Conservation (phyloP, 2,113 vertebrate genomes). For the Danio rerio region DNA sequence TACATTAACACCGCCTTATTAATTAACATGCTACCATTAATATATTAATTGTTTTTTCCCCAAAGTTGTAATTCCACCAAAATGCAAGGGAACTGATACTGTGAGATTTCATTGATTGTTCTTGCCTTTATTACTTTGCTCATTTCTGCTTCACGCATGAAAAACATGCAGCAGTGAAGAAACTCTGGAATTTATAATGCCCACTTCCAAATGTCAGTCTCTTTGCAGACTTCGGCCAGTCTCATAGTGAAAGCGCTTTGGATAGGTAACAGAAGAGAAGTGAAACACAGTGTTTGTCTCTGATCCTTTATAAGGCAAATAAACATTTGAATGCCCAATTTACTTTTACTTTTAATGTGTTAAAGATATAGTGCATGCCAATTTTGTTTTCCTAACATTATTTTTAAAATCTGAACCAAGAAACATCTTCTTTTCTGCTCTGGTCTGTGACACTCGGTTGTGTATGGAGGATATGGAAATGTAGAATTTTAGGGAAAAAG, state of each 20-base stretch:
- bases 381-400: neutral
- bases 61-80: too few relatives aligned
- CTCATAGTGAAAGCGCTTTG: constrained; percentile 19
- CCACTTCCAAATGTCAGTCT: constrained; percentile 20
- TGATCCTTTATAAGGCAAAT: constrained; percentile 7
- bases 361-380: neutral
- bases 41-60: too few relatives aligned
- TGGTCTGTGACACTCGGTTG: neutral
- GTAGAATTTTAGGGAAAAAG: neutral
- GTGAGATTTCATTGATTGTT: neutral
- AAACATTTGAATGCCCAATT: neutral
- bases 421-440: neutral
- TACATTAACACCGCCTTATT: too few relatives aligned
- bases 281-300: constrained; percentile 20
- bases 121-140: neutral
- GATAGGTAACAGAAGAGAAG: constrained; percentile 33
- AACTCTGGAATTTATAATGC: too few relatives aligned
- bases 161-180: neutral
- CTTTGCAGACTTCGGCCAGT: constrained; percentile 4
- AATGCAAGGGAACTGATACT: neutral
- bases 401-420: neutral
- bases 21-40: too few relatives aligned
- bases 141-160: neutral
- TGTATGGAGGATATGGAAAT: neutral
- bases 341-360: neutral